A percentile compares a stretch with the other conserved stretches of the same genome.
These are phyloP conservation scores for Halcyon leucocephala DNA, from an alignment of 2,797 vertebrate species.

Conservation along the genomic window DNA sequence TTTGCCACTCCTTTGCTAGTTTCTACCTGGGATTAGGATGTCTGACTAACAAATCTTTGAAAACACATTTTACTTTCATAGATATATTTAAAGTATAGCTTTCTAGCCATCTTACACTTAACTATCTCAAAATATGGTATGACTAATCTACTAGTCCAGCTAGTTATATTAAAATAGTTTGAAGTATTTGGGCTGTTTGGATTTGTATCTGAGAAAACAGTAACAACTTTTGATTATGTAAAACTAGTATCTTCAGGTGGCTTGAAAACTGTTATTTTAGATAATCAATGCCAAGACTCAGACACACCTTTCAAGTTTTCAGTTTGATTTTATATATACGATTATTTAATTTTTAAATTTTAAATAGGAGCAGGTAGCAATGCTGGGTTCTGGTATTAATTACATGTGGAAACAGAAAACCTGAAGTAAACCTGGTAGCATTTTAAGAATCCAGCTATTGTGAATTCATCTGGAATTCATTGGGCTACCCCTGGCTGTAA, in stretches of 20 bases:
- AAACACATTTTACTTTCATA: neutral
- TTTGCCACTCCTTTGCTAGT: neutral
- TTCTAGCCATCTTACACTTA: neutral
- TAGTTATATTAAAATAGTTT: neutral
- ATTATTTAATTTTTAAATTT: neutral
- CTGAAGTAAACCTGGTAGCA: conserved; percentile 56
- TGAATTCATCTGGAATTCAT: conserved; percentile 68
- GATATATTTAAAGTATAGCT: neutral
- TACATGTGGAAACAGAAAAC: conserved; percentile 51
- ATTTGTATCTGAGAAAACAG: neutral
- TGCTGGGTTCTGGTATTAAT: conserved; percentile 46
- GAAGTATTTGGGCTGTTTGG: neutral
- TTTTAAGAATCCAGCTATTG: conserved; percentile 65
- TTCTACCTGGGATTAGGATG: neutral
- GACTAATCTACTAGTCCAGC: neutral
- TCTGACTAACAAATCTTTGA: neutral
- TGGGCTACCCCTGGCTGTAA: conserved; percentile 46
- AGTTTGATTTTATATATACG: neutral
- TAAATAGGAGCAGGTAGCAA: conserved; percentile 21
- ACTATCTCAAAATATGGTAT: neutral
- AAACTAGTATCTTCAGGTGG: neutral
- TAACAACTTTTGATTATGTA: neutral
- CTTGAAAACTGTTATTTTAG: neutral
- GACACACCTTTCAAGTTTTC: neutral
- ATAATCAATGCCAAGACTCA: neutral